Percentiles rank a stretch among this genome's conserved stretches.
phyloP scores from a whole-genome alignment of 2,113 vertebrate genomes.

The Neolamprologus sp. region DNA sequence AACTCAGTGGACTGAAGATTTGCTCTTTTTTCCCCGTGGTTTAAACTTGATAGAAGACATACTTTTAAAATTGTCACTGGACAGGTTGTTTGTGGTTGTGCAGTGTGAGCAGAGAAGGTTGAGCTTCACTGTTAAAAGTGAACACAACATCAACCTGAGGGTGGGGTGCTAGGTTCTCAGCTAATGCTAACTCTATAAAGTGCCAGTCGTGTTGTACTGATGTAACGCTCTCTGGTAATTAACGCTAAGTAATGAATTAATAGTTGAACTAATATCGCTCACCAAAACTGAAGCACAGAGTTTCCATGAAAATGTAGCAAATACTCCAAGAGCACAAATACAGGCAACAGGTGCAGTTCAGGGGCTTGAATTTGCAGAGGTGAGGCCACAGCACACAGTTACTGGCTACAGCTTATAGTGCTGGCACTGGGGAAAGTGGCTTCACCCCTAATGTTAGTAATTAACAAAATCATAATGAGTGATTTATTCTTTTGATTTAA shows the following conservation, averaged over 20 bases:
- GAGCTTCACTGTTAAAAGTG: not conserved
- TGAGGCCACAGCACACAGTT: not conserved
- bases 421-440: not conserved
- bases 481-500: not conserved
- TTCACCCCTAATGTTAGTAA: not conserved
- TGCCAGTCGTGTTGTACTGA: not conserved
- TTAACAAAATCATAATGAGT: not conserved
- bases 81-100: not conserved
- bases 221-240: not conserved
- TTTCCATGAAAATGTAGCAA: not conserved
- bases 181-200: not conserved
- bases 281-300: not conserved
- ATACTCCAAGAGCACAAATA: not conserved
- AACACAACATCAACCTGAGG: not conserved
- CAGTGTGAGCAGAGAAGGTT: not conserved
- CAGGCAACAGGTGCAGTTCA: not conserved
- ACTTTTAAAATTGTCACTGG: not conserved
- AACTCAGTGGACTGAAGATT: fast-evolving
- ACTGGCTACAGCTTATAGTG: not conserved
- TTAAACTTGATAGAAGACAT: not conserved
- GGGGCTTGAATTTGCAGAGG: not conserved
- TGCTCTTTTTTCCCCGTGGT: not conserved
- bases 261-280: not conserved
- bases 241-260: not conserved
- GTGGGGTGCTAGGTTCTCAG: not conserved